These are phyloP conservation scores for Trichomalopsis sarcophagae DNA, from an alignment of 1,140 invertebrate genomes.

Conservation along the genomic window DNA sequence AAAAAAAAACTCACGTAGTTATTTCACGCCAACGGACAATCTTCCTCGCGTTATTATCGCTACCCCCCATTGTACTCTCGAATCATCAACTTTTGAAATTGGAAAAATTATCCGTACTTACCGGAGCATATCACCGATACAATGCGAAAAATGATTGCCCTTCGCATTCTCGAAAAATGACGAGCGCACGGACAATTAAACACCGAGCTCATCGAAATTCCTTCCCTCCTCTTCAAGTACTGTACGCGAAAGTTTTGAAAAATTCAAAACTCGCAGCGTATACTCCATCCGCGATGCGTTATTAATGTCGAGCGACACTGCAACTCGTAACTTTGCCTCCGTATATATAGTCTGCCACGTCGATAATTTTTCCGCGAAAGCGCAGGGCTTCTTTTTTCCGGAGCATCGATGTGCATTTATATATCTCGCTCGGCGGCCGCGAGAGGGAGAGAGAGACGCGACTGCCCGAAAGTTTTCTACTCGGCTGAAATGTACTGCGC, in stretches of 20 bases:
- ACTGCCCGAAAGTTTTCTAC: background rate
- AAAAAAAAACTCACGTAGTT: background rate
- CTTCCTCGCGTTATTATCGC: background rate
- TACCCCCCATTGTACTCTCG: background rate
- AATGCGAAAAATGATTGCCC: no score
- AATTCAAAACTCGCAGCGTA: conserved; percentile 9
- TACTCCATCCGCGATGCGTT: background rate
- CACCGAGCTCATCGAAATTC: background rate
- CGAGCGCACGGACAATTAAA: background rate
- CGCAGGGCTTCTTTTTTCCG: background rate
- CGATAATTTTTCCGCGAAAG: background rate
- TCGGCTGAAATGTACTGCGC: background rate
- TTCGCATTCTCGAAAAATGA: background rate
- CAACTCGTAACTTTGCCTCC: background rate
- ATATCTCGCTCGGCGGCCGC: no score
- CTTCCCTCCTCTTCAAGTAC: background rate
- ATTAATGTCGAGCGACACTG: conserved; percentile 29
- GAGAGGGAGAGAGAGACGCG: background rate
- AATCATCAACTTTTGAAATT: background rate
- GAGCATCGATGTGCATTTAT: background rate
- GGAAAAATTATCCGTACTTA: background rate
- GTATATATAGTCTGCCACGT: background rate
- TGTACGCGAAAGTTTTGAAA: conserved; percentile 2
- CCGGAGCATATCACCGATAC: no score
- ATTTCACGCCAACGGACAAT: background rate